phyloP scores from a whole-genome alignment of 1,140 invertebrate species.

The Phthorimaea operculella region DNA sequence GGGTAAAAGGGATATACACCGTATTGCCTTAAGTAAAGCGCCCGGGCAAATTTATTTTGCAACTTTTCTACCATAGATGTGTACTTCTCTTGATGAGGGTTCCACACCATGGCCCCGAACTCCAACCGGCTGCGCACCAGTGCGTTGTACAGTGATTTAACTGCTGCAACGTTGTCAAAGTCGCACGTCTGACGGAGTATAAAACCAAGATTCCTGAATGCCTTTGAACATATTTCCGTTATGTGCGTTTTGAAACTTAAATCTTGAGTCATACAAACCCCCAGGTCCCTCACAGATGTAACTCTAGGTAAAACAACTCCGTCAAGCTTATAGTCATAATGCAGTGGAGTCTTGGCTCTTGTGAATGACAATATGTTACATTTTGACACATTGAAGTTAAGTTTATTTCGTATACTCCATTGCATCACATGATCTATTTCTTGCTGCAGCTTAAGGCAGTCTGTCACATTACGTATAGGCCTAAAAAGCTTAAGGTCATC shows the following conservation, averaged over 20 bases:
- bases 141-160: neutral
- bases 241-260: neutral
- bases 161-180: neutral
- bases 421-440: neutral
- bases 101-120: neutral
- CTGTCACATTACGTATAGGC: neutral
- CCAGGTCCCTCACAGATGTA: neutral
- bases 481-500: neutral
- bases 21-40: too few relatives aligned
- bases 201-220: conserved; percentile 2
- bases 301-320: too few relatives aligned
- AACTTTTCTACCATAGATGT: conserved; percentile 1
- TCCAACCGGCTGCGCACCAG: conserved; percentile 1
- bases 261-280: neutral
- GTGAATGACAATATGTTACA: neutral
- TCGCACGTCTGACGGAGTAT: neutral
- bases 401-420: neutral
- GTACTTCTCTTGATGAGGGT: conserved; percentile 2
- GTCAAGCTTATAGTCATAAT: too few relatives aligned
- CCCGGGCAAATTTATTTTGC: neutral
- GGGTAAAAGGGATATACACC: too few relatives aligned
- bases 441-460: neutral
- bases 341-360: neutral
- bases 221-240: neutral
- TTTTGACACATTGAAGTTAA: neutral